These are phyloP conservation scores for Haliaeetus vocifer DNA, from an alignment of 2,797 vertebrate genomes.

Conservation along the genomic window DNA sequence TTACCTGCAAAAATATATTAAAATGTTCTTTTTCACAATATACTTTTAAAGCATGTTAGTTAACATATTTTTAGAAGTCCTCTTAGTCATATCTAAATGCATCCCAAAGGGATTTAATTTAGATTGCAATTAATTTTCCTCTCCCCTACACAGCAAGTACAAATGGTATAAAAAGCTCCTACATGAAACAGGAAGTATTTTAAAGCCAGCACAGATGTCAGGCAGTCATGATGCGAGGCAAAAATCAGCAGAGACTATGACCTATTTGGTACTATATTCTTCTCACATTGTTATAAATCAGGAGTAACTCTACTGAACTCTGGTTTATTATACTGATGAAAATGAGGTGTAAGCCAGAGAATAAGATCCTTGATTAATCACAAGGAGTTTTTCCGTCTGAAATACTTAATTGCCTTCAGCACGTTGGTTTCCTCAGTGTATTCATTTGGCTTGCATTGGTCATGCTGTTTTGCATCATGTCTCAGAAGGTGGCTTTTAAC, in stretches of 20 bases:
- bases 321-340: not conserved
- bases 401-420: not conserved
- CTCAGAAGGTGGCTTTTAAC: conserved; percentile 12
- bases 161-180: conserved; percentile 18
- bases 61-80: conserved; percentile 21
- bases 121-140: conserved; percentile 17
- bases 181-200: conserved; percentile 9
- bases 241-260: conserved; percentile 3
- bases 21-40: not conserved
- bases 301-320: not conserved
- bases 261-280: not conserved
- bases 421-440: not conserved
- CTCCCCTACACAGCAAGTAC: not conserved
- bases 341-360: not conserved
- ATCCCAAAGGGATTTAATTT: conserved; percentile 17
- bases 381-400: not conserved
- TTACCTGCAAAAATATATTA: not conserved
- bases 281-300: not conserved
- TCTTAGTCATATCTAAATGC: conserved; percentile 33
- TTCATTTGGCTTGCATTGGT: not conserved
- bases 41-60: not conserved
- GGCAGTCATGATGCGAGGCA: not conserved
- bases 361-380: not conserved
- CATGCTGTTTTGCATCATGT: not conserved
- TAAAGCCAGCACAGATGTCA: conserved; percentile 15